phyloP scores from a whole-genome alignment of 2,797 vertebrate genomes.

The Pangasius sanitwongsei region DNA sequence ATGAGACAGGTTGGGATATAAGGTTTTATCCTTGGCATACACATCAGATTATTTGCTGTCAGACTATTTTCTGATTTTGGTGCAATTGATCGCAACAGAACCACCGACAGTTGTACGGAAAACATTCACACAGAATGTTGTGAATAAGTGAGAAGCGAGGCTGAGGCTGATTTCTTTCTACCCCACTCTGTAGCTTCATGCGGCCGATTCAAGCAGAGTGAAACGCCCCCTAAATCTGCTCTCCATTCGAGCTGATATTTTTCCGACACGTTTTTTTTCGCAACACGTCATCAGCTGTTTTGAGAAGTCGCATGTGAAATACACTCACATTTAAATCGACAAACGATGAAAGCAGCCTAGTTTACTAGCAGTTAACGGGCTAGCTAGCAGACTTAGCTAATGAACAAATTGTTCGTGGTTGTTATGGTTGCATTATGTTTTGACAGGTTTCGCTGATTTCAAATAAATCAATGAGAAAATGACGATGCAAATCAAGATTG shows the following conservation, averaged over 20 bases:
- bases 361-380: too few species aligned
- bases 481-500: neutral
- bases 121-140: neutral
- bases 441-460: neutral
- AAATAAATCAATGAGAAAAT: neutral
- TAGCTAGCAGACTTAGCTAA: neutral
- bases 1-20: neutral
- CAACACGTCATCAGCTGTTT: neutral
- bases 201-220: neutral
- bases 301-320: neutral
- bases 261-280: too few species aligned
- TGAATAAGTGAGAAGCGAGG: neutral
- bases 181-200: neutral
- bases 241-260: too few species aligned
- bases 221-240: neutral
- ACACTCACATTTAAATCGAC: neutral
- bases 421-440: neutral
- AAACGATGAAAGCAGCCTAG: neutral
- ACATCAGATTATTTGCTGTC: neutral
- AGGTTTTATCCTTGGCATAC: neutral
- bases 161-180: neutral
- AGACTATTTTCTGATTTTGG: neutral
- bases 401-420: too few species aligned
- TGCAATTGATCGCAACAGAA: neutral
- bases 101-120: neutral